Evolutionary conservation across 2,888 invertebrate species (phyloP).

Genomic region (Acanthopleura granulata): DNA sequence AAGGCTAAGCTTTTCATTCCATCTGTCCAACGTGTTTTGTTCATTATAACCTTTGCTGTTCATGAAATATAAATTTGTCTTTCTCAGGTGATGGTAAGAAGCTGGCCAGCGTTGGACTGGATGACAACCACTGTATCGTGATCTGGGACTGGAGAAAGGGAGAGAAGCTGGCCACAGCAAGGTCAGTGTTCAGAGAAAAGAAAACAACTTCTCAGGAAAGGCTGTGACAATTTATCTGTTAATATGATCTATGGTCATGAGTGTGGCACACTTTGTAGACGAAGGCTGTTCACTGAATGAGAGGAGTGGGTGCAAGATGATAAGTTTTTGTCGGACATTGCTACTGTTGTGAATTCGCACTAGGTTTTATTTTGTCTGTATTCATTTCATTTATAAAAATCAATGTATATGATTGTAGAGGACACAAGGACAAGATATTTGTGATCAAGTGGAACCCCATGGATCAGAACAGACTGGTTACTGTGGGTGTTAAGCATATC

Average conservation of each 20-base stretch:
- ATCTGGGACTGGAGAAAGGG: conserved; percentile 72
- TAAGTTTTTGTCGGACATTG: no score
- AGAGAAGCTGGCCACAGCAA: conserved; percentile 69
- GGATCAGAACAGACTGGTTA: conserved; percentile 65
- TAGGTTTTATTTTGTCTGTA: no score
- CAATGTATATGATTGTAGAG: conserved; percentile 63
- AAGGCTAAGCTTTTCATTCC: no score
- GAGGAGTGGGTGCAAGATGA: no score
- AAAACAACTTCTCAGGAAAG: no score
- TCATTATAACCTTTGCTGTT: background rate
- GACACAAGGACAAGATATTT: conserved; percentile 71
- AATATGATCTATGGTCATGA: no score
- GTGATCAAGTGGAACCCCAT: conserved; percentile 70
- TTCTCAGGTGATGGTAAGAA: conserved; percentile 68
- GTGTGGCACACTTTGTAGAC: no score
- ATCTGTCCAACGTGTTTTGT: no score
- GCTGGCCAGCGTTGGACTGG: conserved; percentile 69
- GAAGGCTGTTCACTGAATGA: no score
- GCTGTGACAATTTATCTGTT: no score
- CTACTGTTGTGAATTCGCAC: no score
- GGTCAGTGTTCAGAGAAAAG: conserved; percentile 42
- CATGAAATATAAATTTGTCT: background rate
- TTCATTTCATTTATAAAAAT: no score
- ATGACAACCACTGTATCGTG: conserved; percentile 70
- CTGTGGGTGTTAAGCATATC: conserved; percentile 71